A percentile compares a stretch with the other conserved stretches of the same genome.
Conservation (phyloP, 2,797 vertebrate genomes). For the Lerista edwardsae region DNA sequence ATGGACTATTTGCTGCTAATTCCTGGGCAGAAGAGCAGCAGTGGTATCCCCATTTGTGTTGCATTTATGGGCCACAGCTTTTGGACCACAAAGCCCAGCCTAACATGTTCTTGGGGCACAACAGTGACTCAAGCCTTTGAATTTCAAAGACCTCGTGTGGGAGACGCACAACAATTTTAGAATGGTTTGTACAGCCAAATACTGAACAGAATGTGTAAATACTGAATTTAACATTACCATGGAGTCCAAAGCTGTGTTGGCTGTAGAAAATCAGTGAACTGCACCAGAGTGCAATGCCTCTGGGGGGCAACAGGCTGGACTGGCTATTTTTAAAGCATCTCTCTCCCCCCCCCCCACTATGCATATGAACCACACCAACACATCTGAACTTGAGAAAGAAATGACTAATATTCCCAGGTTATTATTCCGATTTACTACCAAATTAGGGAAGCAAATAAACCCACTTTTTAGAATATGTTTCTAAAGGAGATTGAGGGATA, state of each 20-base stretch:
- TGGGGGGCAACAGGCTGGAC: not conserved
- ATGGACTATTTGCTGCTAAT: not conserved
- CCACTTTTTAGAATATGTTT: not conserved
- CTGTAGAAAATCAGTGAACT: constrained; percentile 48
- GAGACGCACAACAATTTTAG: constrained; percentile 44
- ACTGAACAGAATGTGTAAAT: constrained; percentile 8
- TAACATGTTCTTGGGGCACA: not conserved
- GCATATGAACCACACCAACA: not conserved
- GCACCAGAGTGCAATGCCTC: constrained; percentile 17
- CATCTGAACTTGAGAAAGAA: not conserved
- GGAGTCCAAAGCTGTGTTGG: constrained; percentile 44
- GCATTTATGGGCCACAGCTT: not conserved
- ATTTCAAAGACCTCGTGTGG: constrained; percentile 47
- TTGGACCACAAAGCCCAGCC: not conserved
- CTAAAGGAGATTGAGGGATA: not conserved
- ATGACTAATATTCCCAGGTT: not conserved
- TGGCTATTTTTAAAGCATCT: constrained; percentile 24
- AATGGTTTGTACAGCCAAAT: constrained; percentile 51
- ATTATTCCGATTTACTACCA: constrained; percentile 20
- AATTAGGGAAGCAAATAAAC: constrained; percentile 23
- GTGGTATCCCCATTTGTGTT: not conserved
- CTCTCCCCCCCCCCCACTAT: not conserved
- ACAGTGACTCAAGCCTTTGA: constrained; percentile 15
- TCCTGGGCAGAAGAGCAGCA: not conserved
- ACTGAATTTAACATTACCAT: constrained; percentile 61